Conservation (phyloP, 2,888 invertebrate species). For the Ypsolopha sequella region DNA sequence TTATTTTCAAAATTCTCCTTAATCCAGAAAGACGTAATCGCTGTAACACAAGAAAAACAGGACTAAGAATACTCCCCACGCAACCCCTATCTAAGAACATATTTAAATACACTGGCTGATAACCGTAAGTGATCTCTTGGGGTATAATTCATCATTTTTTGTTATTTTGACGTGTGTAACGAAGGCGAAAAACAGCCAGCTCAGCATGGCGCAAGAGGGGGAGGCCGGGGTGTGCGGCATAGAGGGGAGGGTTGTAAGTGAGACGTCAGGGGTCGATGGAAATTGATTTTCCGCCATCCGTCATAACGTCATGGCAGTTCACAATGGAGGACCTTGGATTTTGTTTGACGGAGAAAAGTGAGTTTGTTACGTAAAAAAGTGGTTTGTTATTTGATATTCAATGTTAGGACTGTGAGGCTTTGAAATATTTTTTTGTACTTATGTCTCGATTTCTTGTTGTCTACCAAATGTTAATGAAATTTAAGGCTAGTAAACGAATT, state of each 20-base stretch:
- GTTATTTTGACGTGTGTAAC: slow-evolving; percentile 67
- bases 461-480: too few relatives aligned
- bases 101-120: slow-evolving; percentile 51
- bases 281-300: slow-evolving; percentile 64
- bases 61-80: slow-evolving; percentile 7
- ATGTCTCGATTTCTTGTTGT: too few relatives aligned
- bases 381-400: not conserved
- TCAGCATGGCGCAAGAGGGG: slow-evolving; percentile 20
- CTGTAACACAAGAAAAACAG: too few relatives aligned
- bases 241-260: slow-evolving; percentile 38
- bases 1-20: too few relatives aligned
- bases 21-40: too few relatives aligned
- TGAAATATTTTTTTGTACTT: too few relatives aligned
- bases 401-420: too few relatives aligned
- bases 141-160: slow-evolving; percentile 35
- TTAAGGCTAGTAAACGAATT: too few relatives aligned
- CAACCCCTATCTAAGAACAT: slow-evolving; percentile 25
- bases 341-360: slow-evolving; percentile 6
- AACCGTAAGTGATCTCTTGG: slow-evolving; percentile 38
- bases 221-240: slow-evolving; percentile 20
- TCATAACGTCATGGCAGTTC: slow-evolving; percentile 39
- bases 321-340: slow-evolving; percentile 28
- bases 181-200: slow-evolving; percentile 61
- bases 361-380: slow-evolving; percentile 2
- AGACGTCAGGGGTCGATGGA: slow-evolving; percentile 59